Base-by-base conservation (phyloP, 2,797 vertebrate genomes). In the Rhadinocentrus ornatus region DNA sequence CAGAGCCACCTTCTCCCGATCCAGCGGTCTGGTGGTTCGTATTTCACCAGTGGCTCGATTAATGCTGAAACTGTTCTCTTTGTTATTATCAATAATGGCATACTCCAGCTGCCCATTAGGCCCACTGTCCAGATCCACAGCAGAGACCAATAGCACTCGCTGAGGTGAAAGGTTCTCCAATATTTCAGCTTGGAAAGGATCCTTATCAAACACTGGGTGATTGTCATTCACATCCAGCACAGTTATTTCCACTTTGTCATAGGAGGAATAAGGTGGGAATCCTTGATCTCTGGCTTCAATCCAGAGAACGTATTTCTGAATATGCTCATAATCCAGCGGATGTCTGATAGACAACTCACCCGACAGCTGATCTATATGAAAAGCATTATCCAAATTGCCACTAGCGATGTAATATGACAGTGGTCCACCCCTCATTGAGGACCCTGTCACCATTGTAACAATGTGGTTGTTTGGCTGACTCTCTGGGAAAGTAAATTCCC, bases 201-300 rank as follows among this genome's bases (percentile, higher is more conserved):
- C 96, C 82, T 91, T 94, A 64, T 95, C 94, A 81, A 99, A 99
- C 70, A 93, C 75, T 0, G 98, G 97, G 3, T 94, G 85, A 0
- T 99, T 99, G 76, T 99, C 98, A 0, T 99, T 99, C 71, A 99
- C 94, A 0, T 99, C 98, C 60, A 97, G 59, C 32, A 99, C 93
- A 0, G 89, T 93, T 26, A 99, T 85, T 88, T 99, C 97, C 59
- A 99, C 69, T 88, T 96, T 97, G 71, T 96, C 96, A 55, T 99
- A 99, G 0, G 98, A 95, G 6, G 98, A 99, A 81, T 97, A 99
- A 0, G 98, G 98, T 18, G 98, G 98, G 62, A 99, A 99, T 15
- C 98, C 98, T 0, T 86, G 97, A 77, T 99, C 98, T 75, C 98
- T 93, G 66, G 96, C 98, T 81, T 99, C 98, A 2, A 99, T 90